Conservation (phyloP, 2,797 vertebrate species). For the Heteromormyrus szaboi region DNA sequence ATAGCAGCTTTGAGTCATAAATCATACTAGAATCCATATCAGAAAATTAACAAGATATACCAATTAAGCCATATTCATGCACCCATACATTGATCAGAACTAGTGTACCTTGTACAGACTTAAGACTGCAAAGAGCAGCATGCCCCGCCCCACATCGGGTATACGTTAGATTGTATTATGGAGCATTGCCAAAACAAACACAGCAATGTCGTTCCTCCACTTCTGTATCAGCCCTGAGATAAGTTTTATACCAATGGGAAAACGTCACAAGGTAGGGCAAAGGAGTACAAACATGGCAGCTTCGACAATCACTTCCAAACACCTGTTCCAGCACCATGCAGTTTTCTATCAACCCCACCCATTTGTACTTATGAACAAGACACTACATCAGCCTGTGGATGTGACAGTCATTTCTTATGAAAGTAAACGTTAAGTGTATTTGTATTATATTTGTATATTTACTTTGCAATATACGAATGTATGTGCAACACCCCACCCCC, state of each 20-base stretch:
- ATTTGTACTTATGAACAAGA: slow-evolving; percentile 33
- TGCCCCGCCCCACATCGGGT: background rate
- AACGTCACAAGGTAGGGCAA: slow-evolving; percentile 16
- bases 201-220: background rate
- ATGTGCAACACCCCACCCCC: background rate
- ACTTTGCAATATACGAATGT: background rate
- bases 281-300: slow-evolving; percentile 49
- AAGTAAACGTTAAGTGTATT: background rate
- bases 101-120: background rate
- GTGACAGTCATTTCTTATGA: background rate
- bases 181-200: background rate
- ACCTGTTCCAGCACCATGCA: slow-evolving; percentile 36
- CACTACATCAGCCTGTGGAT: background rate
- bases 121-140: background rate
- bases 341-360: slow-evolving; percentile 21
- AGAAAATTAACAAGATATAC: background rate
- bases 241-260: background rate
- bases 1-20: background rate
- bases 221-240: background rate
- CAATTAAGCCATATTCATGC: background rate
- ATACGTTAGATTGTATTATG: background rate
- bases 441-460: background rate
- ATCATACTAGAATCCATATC: background rate
- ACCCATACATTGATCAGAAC: background rate
- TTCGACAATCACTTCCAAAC: slow-evolving; percentile 19